phyloP scores from a whole-genome alignment of 2,113 vertebrate species.

The Pituophis catenifer region DNA sequence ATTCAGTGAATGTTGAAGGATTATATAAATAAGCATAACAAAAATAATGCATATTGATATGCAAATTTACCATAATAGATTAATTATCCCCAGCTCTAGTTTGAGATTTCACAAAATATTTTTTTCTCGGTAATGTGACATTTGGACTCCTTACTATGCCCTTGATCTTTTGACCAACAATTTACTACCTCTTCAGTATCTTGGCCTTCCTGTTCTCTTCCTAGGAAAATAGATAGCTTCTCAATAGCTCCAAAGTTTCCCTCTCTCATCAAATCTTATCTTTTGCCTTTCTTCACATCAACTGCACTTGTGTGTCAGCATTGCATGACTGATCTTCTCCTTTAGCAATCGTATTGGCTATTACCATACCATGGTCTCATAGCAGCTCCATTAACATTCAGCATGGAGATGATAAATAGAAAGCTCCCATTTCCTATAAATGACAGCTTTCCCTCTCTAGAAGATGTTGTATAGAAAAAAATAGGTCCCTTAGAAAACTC shows the following conservation, averaged over 20 bases:
- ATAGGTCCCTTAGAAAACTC: not conserved
- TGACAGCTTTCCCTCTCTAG: not conserved
- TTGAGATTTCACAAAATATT: not conserved
- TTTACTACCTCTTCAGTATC: not conserved
- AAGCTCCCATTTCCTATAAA: not conserved
- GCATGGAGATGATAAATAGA: not conserved
- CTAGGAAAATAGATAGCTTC: not conserved
- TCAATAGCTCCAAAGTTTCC: not conserved
- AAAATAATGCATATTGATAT: not conserved
- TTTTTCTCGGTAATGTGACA: not conserved
- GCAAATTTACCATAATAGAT: not conserved
- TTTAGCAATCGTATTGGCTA: not conserved
- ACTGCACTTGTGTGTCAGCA: not conserved
- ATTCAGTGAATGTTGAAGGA: not conserved
- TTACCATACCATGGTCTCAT: not conserved
- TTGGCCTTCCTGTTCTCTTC: not conserved
- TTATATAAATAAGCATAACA: not conserved
- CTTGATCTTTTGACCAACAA: not conserved
- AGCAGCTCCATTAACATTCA: not conserved
- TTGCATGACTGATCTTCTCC: not conserved
- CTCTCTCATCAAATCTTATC: not conserved
- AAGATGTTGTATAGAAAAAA: not conserved
- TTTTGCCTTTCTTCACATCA: constrained; percentile 17
- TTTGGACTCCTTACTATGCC: not conserved
- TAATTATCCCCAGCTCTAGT: not conserved